phyloP scores from a whole-genome alignment of 1,140 invertebrate species.

The Eurosta solidaginis region DNA sequence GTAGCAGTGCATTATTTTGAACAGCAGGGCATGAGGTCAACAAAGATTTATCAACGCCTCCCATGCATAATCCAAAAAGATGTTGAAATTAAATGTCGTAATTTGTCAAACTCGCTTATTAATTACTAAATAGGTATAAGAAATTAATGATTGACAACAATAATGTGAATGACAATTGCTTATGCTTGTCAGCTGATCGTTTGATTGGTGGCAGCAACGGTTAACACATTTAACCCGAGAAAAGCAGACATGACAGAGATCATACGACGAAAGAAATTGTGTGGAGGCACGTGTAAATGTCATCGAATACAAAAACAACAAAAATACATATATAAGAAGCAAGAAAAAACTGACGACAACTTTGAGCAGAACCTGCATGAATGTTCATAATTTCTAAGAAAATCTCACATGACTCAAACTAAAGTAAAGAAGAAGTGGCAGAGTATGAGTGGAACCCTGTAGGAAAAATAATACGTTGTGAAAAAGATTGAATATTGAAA shows the following conservation, averaged over 20 bases:
- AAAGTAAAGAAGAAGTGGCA: not conserved
- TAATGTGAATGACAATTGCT: constrained; percentile 17
- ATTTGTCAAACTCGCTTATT: constrained; percentile 25
- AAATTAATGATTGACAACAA: constrained; percentile 26
- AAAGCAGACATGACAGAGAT: not conserved
- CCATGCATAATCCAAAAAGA: not conserved
- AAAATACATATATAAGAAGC: not conserved
- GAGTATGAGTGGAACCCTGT: not conserved
- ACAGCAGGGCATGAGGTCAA: too few relatives aligned
- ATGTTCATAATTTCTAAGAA: constrained; percentile 26
- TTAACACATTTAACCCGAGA: not conserved
- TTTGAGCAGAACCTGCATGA: not conserved
- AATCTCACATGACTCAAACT: not conserved
- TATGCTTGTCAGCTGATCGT: not conserved
- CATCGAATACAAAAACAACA: not conserved
- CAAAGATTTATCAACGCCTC: too few relatives aligned
- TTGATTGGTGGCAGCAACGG: not conserved
- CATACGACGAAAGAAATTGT: not conserved
- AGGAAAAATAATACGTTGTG: too few relatives aligned
- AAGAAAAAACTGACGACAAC: not conserved
- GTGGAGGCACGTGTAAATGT: not conserved
- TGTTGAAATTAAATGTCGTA: constrained; percentile 12
- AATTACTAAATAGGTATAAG: not conserved
- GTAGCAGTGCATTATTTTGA: too few relatives aligned
- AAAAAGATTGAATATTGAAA: too few relatives aligned